Base-by-base conservation (phyloP, 1,140 invertebrate genomes). In the Trichonephila clavata region DNA sequence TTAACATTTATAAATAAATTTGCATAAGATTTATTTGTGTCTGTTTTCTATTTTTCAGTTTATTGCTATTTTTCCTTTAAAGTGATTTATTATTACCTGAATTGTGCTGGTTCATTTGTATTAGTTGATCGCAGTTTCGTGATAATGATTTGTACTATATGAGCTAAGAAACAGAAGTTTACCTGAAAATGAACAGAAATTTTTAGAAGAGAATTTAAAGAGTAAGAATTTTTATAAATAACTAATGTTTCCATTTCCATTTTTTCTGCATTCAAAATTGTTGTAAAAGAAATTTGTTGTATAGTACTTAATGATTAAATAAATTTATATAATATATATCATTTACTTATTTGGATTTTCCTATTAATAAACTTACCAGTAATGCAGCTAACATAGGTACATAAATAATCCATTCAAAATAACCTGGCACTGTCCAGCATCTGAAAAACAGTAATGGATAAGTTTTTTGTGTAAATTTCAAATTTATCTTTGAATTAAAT, bases 51-150 rank as follows among this genome's bases (percentile, higher is more conserved):
- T 50, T 0, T 13, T 50, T 50, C 7, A 50, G 50, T 50, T 50
- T 10, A 7, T 39, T 50, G 16, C 2, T 68, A 71, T 50, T 86
- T 68, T 68, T 50, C 50, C 10, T 50, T 43, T 43, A 43, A 2
- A 4, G 43, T 43, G 2, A 43, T 4, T 2, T 43, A 2, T 43
- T 43, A 93, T 95, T 95, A 97, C 97, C 96, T 96, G 95, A 96
- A 97, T 94, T 97, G 97, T 91, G 96, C 96, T 8, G 96, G 96
- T 93, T 97, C 96, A 93, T 96, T 96, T 4, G 96, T 95, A 93
- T 96, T 96, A 20, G 96, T 95, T 21, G 95, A 95, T 94, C 96
- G 95, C 0, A 97, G 94, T 94, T 97, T 97, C 7, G 96, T 96
- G 18, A 97, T 95, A 10, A 97, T 94, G 32, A 97, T 96, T 20